Conservation (phyloP, 2,888 invertebrate genomes). For the Pseudococcus viburni region DNA sequence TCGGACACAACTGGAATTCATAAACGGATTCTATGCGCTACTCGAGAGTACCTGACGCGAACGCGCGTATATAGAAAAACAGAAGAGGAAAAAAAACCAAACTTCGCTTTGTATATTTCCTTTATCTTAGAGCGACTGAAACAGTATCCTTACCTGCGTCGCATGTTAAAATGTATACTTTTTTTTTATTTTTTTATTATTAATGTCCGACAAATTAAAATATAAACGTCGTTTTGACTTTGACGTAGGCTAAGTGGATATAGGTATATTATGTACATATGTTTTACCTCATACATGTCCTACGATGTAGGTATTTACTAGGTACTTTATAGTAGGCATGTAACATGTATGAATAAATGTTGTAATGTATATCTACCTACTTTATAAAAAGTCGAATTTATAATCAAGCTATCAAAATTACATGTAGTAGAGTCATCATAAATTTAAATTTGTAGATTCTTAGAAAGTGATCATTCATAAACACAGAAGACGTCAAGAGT, state of each 20-base stretch:
- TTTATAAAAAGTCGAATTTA: too few species aligned
- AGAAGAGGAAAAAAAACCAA: not conserved
- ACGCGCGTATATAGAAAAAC: not conserved
- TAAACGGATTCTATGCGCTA: slow-evolving; percentile 55
- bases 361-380: too few species aligned
- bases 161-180: slow-evolving; percentile 18
- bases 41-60: slow-evolving; percentile 51
- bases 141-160: slow-evolving; percentile 45
- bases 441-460: too few species aligned
- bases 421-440: too few species aligned
- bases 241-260: not conserved
- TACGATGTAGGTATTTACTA: too few species aligned
- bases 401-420: too few species aligned
- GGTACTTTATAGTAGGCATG: too few species aligned
- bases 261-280: not conserved
- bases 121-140: slow-evolving; percentile 42
- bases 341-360: too few species aligned
- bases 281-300: too few species aligned
- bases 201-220: slow-evolving; percentile 34
- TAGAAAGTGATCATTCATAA: too few species aligned
- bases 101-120: slow-evolving; percentile 48
- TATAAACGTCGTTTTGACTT: slow-evolving; percentile 35
- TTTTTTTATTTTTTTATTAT: not conserved
- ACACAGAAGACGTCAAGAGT: too few species aligned
- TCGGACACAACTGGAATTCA: slow-evolving; percentile 64